Base-by-base conservation (phyloP, 2,888 invertebrate genomes). In the Microdon myrmicae region DNA sequence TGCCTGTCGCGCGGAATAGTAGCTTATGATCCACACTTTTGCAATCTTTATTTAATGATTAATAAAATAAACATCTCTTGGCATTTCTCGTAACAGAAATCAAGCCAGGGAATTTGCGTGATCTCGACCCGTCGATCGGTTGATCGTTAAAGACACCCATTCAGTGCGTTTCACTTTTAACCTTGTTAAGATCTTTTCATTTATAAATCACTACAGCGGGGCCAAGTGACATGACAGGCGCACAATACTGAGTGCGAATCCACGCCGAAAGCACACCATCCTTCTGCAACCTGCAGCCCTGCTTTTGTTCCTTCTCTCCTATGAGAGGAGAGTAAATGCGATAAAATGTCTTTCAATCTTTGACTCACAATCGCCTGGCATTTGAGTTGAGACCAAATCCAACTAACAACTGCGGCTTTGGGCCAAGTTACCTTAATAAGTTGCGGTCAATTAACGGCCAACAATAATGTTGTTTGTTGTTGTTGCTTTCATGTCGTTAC, bases 131-230 rank as follows among this genome's bases (percentile, higher is more conserved):
- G 25, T 20, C n/a, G 2, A 32, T 12, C 34, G 13, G 7, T 16
- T 13, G 19, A 13, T n/a, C 22, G 37, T 29, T 32, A 37, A 28
- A 34, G 9, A 34, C 23, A 31, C 20, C 22, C 38, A 43, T 54
- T 55, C 44, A 51, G 48, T 31, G 34, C 56, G 53, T 44, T 43
- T 66, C 66, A 66, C 66, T 59, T 66, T 66, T 59, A 66, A 66
- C 66, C 66, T 66, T 59, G 66, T 66, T 66, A 66, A 66, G 54
- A 54, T 39, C 59, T 66, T 66, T 66, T 66, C 66, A 66, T 59
- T 66, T 66, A 66, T 66, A 58, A 54, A 58, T 59, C 66, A 66
- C n/a, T n/a, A n/a, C n/a, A n/a, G n/a, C n/a, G n/a, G n/a, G 16
- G 34, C 51, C 44, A 17, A 35, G 51, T 64, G 64, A 64, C 64